These are phyloP conservation scores for Acronicta alni DNA, from an alignment of 2,888 invertebrate species.

Conservation along the genomic window DNA sequence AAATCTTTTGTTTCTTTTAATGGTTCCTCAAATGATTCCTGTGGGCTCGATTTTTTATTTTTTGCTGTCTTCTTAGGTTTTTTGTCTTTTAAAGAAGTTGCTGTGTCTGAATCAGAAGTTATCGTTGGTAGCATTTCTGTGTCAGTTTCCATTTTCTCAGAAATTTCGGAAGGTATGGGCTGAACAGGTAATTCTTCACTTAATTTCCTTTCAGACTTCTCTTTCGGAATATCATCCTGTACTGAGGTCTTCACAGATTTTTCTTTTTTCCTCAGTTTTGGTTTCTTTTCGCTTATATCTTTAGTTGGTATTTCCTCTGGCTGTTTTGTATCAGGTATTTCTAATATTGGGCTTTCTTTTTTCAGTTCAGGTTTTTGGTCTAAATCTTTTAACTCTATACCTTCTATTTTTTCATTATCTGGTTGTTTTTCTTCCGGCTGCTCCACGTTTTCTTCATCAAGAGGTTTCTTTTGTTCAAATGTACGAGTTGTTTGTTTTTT, in stretches of 20 bases:
- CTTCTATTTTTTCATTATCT: slow-evolving; percentile 22
- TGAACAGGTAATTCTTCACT: slow-evolving; percentile 3
- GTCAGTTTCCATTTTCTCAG: slow-evolving; percentile 6
- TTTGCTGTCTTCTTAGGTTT: slow-evolving; percentile 37
- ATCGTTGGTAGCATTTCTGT: slow-evolving; percentile 6
- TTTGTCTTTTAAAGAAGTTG: slow-evolving; percentile 19
- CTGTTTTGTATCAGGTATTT: slow-evolving; percentile 2
- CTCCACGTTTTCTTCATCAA: slow-evolving; percentile 9
- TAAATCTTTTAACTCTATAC: slow-evolving; percentile 5
- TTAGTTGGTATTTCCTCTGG: slow-evolving; percentile 60
- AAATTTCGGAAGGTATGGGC: slow-evolving; percentile 18
- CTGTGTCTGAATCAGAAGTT: slow-evolving; percentile 1
- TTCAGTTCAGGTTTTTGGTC: not conserved
- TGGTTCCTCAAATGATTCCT: slow-evolving; percentile 22
- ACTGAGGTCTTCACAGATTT: slow-evolving; percentile 11
- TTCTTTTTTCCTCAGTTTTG: slow-evolving; percentile 45
- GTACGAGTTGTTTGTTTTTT: not conserved
- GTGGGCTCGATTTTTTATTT: slow-evolving; percentile 16
- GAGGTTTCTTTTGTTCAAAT: slow-evolving; percentile 8
- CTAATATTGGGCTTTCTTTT: not conserved
- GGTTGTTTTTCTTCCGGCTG: slow-evolving; percentile 10
- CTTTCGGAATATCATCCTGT: slow-evolving; percentile 16
- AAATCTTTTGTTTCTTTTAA: slow-evolving; percentile 13
- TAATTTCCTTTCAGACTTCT: slow-evolving; percentile 10
- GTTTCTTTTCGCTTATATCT: slow-evolving; percentile 57